Percentiles rank a stretch among this genome's conserved stretches.
These are phyloP conservation scores for Nomada fabriciana DNA, from an alignment of 2,888 invertebrate genomes.

Conservation along the genomic window DNA sequence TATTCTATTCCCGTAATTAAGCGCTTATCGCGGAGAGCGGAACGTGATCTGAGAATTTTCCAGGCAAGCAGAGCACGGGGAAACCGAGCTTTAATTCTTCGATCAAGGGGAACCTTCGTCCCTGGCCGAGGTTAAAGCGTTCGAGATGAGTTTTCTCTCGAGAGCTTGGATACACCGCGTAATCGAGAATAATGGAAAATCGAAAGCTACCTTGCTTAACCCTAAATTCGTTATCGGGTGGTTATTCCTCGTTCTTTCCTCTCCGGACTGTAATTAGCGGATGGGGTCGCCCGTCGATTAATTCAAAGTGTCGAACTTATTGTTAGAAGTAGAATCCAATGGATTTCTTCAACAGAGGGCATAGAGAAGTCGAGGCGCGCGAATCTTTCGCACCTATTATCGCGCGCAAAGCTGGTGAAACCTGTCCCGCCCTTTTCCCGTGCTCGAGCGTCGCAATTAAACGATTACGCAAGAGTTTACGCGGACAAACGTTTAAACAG, in stretches of 20 bases:
- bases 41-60: constrained; percentile 25
- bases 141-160: not conserved
- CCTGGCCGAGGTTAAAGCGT: not conserved
- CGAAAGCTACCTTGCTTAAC: not conserved
- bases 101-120: not conserved
- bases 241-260: not conserved
- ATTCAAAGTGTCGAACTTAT: not conserved
- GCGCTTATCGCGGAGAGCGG: constrained; percentile 10
- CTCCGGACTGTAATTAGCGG: not conserved
- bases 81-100: constrained; percentile 8
- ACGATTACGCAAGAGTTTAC: constrained; percentile 33
- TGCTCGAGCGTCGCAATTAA: constrained; percentile 21
- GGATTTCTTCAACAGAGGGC: too few species aligned
- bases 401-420: not conserved
- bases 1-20: constrained; percentile 24
- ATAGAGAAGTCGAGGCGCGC: not conserved
- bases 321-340: too few species aligned
- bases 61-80: not conserved
- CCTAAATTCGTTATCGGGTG: not conserved
- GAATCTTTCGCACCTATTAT: not conserved
- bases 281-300: not conserved
- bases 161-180: not conserved
- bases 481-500: not conserved
- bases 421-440: not conserved
- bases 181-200: constrained; percentile 14